Evolutionary conservation across 2,113 vertebrate species (phyloP).

Genomic region (Pedetes capensis): DNA sequence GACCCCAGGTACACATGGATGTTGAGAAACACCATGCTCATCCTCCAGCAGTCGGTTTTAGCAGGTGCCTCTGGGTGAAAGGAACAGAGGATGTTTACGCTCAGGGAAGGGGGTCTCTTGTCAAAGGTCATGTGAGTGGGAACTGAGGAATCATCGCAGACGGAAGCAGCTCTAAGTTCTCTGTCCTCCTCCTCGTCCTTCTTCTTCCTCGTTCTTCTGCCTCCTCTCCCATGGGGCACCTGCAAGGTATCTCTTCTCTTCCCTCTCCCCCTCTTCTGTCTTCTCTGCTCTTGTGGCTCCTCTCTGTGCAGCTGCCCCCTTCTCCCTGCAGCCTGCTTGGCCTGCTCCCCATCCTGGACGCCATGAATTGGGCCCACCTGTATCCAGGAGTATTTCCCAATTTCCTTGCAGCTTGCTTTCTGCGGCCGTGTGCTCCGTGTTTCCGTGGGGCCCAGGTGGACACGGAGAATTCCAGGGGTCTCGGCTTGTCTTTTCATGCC

Average conservation of each 20-base stretch:
- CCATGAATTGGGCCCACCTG: not conserved
- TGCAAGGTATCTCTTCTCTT: too few relatives aligned
- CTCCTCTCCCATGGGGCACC: not conserved
- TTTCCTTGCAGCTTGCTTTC: not conserved
- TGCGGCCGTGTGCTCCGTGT: fast-evolving
- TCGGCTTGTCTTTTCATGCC: not conserved
- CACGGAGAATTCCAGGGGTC: not conserved
- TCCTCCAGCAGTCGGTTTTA: not conserved
- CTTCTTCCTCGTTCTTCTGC: not conserved
- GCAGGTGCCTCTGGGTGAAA: not conserved
- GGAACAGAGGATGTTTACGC: not conserved
- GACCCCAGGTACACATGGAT: not conserved
- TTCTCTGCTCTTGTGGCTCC: not conserved
- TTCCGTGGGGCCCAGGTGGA: not conserved
- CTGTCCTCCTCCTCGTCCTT: not conserved
- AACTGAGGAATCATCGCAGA: not conserved
- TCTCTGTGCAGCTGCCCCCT: not conserved
- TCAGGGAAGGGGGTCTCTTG: not conserved
- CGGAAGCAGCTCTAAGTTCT: fast-evolving
- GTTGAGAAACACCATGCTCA: not conserved
- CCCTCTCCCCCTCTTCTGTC: not conserved
- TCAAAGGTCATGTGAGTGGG: not conserved
- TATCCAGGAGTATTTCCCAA: not conserved
- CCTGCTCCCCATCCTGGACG: not conserved
- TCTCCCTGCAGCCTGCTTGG: not conserved